Base-by-base conservation (phyloP, 64 coral and sea anemone species). In the Stichodactyla helianthus region DNA sequence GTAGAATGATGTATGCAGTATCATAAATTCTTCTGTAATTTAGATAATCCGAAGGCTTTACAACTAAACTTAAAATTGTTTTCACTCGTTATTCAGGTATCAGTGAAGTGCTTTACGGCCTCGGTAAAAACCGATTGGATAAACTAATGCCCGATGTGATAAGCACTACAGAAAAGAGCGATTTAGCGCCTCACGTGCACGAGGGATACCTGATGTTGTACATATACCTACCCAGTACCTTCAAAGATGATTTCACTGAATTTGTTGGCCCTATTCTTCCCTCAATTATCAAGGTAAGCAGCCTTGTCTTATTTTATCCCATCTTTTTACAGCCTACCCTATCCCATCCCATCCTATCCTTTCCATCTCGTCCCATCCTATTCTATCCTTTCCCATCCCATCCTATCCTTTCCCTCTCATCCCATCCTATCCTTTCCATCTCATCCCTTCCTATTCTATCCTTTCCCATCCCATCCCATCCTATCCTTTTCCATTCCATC, bases 201-300 rank as follows among this genome's bases (percentile, higher is more conserved):
- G 97, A 99, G 64, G 97, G 97, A 8, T 99, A 99, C 59, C 90
- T 99, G 17, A 93, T 99, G 97, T 67, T 99, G 51, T 99, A 99
- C 77, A 94, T 99, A 71, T 99, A 99, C 63, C 76, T 99, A n/a
- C 97, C 97, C 10, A 55, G 93, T 0, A 86, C 93, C 1, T 99
- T 99, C 70, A 92, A 88, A 58, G 82, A 85, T 19, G 97, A 92
- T 23, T 99, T 99, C 74, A 89, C 91, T 35, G 90, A 93, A 52
- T 99, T 83, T 88, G 86, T 99, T 35, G 93, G 93, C 54, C 90
- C 87, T 82, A 84, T 99, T 78, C 92, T 99, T 22, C 91, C 97
- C 13, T 99, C 97, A 7, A 90, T 99, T 71, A 44, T 99, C 0
- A 92, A 99, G 97, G 97, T 99, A 68, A 87, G 55, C 10, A n/a